Conservation (phyloP, 2,888 invertebrate species). For the Sphaeridia pumilis region DNA sequence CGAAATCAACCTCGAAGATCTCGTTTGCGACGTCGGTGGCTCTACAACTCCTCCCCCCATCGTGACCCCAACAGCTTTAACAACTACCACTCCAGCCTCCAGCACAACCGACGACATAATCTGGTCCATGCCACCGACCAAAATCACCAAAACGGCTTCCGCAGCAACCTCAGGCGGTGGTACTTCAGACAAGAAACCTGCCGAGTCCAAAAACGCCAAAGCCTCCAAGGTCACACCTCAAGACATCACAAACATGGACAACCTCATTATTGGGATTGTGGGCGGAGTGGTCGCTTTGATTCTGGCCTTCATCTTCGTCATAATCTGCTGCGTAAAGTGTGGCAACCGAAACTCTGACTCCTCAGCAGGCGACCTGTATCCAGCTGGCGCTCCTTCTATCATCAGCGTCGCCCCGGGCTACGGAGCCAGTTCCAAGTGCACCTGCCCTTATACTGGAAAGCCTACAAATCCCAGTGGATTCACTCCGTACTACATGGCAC, state of each 20-base stretch:
- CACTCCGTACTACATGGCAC: conserved; percentile 45
- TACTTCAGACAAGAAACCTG: conserved; percentile 1
- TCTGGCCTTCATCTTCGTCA: conserved; percentile 73
- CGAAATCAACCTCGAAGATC: conserved; percentile 66
- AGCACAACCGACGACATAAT: conserved; percentile 67
- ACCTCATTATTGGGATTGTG: conserved; percentile 87
- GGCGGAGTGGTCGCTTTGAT: conserved; percentile 86
- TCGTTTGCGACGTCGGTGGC: conserved; percentile 59
- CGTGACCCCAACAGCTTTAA: conserved; percentile 10
- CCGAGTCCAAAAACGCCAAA: conserved; percentile 20
- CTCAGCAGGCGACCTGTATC: conserved; percentile 1
- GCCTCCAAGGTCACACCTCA: conserved; percentile 36
- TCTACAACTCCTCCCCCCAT: conserved; percentile 43
- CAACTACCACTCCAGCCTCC: conserved; percentile 10
- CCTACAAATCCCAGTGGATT: conserved; percentile 48
- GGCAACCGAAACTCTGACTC: conserved; percentile 45
- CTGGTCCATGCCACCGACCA: conserved; percentile 58
- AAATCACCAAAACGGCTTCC: conserved; percentile 7
- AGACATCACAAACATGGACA: conserved; percentile 70
- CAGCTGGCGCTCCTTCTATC: conserved; percentile 40
- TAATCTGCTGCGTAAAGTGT: conserved; percentile 65
- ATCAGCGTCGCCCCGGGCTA: conserved; percentile 37
- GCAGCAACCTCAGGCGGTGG: conserved; percentile 5
- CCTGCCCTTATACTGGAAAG: conserved; percentile 35
- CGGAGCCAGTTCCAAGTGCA: conserved; percentile 34